Percentiles rank a stretch among this genome's conserved stretches.
Evolutionary conservation across 2,888 invertebrate genomes (phyloP).

Genomic region (Nymphalis polychloros): DNA sequence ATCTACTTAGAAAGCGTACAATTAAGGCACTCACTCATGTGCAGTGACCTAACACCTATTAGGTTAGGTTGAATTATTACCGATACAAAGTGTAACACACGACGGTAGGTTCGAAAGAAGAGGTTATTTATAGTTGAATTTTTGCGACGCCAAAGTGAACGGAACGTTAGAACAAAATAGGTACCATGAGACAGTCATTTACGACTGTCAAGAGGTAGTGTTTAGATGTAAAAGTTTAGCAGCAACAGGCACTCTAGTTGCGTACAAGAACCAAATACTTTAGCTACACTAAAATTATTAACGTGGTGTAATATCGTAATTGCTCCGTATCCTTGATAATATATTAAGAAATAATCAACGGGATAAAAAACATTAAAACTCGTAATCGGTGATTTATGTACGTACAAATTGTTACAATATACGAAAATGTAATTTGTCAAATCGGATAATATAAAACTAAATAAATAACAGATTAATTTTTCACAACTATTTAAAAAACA

Average conservation of each 20-base stretch:
- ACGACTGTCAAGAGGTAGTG: too few species aligned
- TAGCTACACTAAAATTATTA: too few species aligned
- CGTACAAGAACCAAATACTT: too few species aligned
- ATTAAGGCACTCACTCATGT: constrained; percentile 6
- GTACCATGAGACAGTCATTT: background rate
- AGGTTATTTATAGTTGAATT: background rate
- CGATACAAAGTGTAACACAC: background rate
- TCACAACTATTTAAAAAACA: background rate
- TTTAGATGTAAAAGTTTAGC: too few species aligned
- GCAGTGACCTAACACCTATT: constrained; percentile 28
- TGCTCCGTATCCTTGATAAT: constrained; percentile 23
- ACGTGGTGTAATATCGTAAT: constrained; percentile 14
- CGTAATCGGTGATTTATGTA: constrained; percentile 38
- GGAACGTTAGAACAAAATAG: background rate
- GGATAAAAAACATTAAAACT: constrained; percentile 24
- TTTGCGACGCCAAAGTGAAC: background rate
- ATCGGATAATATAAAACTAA: background rate
- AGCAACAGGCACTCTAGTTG: background rate
- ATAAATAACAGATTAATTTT: background rate
- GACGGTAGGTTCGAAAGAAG: background rate
- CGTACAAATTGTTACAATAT: constrained; percentile 18
- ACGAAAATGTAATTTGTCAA: background rate
- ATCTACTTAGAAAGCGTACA: background rate
- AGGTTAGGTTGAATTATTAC: constrained; percentile 8
- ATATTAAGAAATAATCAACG: background rate